These are phyloP conservation scores for Leucoma salicis DNA, from an alignment of 2,888 invertebrate species.

Conservation along the genomic window DNA sequence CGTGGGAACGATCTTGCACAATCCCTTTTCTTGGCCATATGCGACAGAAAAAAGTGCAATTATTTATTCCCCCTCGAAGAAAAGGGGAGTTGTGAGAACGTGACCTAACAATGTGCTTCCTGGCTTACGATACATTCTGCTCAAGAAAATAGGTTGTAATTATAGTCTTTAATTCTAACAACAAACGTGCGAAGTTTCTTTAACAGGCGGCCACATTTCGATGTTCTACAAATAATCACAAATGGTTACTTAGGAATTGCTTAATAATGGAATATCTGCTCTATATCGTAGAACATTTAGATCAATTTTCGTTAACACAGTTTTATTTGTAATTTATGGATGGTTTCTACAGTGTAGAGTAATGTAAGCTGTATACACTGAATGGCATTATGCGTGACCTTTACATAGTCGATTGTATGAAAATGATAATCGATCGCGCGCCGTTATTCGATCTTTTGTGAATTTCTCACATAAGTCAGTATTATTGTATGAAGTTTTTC, in stretches of 20 bases:
- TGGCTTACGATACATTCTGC: slow-evolving; percentile 76
- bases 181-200: slow-evolving; percentile 55
- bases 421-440: slow-evolving; percentile 75
- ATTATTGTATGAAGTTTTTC: slow-evolving; percentile 16
- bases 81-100: slow-evolving; percentile 82
- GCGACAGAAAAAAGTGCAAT: slow-evolving; percentile 82
- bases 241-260: slow-evolving; percentile 48
- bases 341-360: slow-evolving; percentile 67
- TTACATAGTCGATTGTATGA: slow-evolving; percentile 74
- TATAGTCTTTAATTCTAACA: slow-evolving; percentile 54
- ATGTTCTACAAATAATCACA: slow-evolving; percentile 61
- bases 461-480: slow-evolving; percentile 42
- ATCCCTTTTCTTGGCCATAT: slow-evolving; percentile 80
- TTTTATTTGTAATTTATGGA: slow-evolving; percentile 43
- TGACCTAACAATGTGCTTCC: slow-evolving; percentile 82
- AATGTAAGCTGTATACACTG: slow-evolving; percentile 56
- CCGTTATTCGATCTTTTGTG: slow-evolving; percentile 63
- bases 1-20: slow-evolving; percentile 80
- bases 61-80: slow-evolving; percentile 81
- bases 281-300: slow-evolving; percentile 27
- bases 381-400: slow-evolving; percentile 79
- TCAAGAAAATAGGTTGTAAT: slow-evolving; percentile 45
- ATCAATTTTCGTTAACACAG: slow-evolving; percentile 30
- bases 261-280: slow-evolving; percentile 33
- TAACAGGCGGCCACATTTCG: slow-evolving; percentile 45